phyloP scores from a whole-genome alignment of 2,113 vertebrate species.

The Cromileptes altivelis region DNA sequence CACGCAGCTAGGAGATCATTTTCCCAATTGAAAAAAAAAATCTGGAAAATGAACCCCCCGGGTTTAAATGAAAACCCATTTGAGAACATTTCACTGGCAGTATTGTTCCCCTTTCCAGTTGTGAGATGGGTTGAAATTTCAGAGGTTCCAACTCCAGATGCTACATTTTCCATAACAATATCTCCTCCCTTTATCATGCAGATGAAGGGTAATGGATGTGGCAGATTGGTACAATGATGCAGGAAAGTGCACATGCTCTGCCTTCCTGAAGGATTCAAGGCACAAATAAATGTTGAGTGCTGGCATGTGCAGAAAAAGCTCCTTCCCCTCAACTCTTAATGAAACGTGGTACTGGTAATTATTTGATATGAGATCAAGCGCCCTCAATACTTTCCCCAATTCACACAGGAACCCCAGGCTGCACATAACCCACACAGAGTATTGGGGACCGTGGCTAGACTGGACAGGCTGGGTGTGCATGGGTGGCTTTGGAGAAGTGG shows the following conservation, averaged over 20 bases:
- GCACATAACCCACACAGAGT: slow-evolving; percentile 30
- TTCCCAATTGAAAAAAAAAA: slow-evolving; percentile 50
- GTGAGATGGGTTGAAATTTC: slow-evolving; percentile 30
- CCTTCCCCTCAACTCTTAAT: slow-evolving; percentile 41
- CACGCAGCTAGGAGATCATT: slow-evolving; percentile 51
- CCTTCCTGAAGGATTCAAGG: slow-evolving; percentile 28
- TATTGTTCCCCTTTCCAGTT: slow-evolving; percentile 29
- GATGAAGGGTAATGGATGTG: slow-evolving; percentile 48
- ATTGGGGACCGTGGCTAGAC: slow-evolving; percentile 22
- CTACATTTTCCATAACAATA: slow-evolving; percentile 34
- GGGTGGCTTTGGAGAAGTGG: slow-evolving; percentile 72
- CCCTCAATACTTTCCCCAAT: slow-evolving; percentile 24
- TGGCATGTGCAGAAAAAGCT: slow-evolving; percentile 53
- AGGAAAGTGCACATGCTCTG: slow-evolving; percentile 23
- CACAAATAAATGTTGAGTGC: slow-evolving; percentile 55
- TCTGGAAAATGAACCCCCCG: slow-evolving; percentile 49
- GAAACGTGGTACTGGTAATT: slow-evolving; percentile 34
- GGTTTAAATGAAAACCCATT: slow-evolving; percentile 69
- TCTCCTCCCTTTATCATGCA: slow-evolving; percentile 33
- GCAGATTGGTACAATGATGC: slow-evolving; percentile 52
- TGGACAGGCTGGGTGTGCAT: slow-evolving; percentile 70
- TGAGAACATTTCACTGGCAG: slow-evolving; percentile 50
- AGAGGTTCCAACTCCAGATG: neutral
- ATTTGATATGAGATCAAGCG: slow-evolving; percentile 69
- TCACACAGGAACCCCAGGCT: slow-evolving; percentile 25